Evolutionary conservation across 2,113 vertebrate genomes (phyloP), one percentile per base, ranked within the genome.

Genomic region (Heteronetta atricapilla): DNA sequence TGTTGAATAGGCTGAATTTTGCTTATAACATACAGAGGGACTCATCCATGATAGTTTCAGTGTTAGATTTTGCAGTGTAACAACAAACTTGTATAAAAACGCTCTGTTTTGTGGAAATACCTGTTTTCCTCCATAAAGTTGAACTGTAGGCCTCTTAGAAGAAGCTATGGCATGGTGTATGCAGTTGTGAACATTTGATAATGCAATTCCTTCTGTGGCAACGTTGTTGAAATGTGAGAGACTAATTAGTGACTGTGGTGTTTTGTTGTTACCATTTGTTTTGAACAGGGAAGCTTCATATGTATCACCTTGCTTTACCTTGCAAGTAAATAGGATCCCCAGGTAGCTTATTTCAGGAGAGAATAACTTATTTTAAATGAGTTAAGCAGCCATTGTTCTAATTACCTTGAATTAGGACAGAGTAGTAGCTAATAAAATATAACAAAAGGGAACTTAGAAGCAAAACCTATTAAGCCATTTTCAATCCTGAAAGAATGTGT

Each of bases 311-410:
- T 88, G 60, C 87, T 94, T 87, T 46, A 69, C 50, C 63, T 88
- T 85, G 36, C 44, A 62, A 92, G 59, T 88, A 85, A 75, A 60
- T 28, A 14, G 2, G 14, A 50, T 96, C 89, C 91, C 84, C 80
- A 68, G 53, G 56, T 75, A 91, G 75, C 80, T 88, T 95, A 87
- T 89, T 97, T 95, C 70, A 77, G 86, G 74, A 67, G 29, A 87
- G 58, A 55, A 20, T 70, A 66, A 70, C 93, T 87, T 92, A 92
- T 88, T 96, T 95, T 86, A 86, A 96, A 60, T 58, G 16, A 93
- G 62, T 83, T 75, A 72, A 87, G 28, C 23, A 67, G 29, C 55
- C 82, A 48, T 55, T 74, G 20, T 80, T 89, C 73, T 86, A 22
- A 83, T 92, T 97, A 75, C 42, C 73, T 89, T 92, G 77, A 91